Evolutionary conservation across 1,140 invertebrate species (phyloP).

Genomic region (Sarcophaga bullata): DNA sequence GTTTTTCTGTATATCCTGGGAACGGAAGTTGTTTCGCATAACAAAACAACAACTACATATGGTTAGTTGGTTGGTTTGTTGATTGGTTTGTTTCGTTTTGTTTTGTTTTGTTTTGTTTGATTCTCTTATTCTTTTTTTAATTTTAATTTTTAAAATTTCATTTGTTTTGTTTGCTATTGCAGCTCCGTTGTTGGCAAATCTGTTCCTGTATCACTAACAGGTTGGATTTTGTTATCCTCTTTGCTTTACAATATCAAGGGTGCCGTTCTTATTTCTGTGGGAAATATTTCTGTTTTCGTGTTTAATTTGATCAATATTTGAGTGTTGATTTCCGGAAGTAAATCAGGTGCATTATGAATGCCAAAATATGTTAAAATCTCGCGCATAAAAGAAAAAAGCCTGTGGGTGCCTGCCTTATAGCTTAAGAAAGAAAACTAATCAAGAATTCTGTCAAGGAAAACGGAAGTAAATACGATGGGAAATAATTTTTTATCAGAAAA

Average conservation of each 20-base stretch:
- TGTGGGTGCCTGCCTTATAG: no score
- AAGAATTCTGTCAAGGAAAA: no score
- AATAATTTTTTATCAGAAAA: no score
- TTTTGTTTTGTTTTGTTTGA: no score
- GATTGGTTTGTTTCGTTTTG: no score
- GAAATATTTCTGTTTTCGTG: not conserved
- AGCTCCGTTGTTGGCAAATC: not conserved
- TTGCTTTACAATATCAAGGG: constrained; percentile 17
- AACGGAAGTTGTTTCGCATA: constrained; percentile 34
- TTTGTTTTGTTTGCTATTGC: no score
- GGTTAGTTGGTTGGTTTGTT: constrained; percentile 8
- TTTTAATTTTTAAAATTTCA: not conserved
- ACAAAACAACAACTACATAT: constrained; percentile 29
- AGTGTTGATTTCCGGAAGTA: constrained; percentile 19
- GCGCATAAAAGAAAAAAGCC: no score
- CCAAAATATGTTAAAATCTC: no score
- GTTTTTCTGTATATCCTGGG: not conserved
- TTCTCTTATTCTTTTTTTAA: not conserved
- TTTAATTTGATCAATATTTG: not conserved
- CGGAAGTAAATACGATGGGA: no score
- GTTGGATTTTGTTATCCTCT: constrained; percentile 11
- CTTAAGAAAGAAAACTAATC: no score
- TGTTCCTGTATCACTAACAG: constrained; percentile 23
- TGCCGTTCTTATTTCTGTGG: constrained; percentile 19
- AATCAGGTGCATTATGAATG: constrained; percentile 31